Percentiles rank a stretch among this genome's conserved stretches.
These are phyloP conservation scores for Lepidostoma basale DNA, from an alignment of 1,140 invertebrate species.

Conservation along the genomic window DNA sequence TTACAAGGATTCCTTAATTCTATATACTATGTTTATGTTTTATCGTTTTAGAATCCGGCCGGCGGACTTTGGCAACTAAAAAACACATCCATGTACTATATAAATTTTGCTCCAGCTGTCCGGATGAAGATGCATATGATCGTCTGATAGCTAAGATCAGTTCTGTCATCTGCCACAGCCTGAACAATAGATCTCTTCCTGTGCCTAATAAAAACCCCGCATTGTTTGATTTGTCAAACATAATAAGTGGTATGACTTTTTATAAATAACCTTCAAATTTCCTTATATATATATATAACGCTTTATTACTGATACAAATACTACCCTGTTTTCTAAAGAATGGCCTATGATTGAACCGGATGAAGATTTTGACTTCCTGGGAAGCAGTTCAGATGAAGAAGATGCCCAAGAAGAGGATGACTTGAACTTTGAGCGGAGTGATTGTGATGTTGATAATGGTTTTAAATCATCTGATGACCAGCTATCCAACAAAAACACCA, in stretches of 20 bases:
- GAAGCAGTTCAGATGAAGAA: conserved; percentile 43
- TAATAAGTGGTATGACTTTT: conserved; percentile 54
- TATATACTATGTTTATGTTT: conserved; percentile 17
- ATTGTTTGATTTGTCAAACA: conserved; percentile 57
- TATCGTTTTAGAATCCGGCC: conserved; percentile 62
- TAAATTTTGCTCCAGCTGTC: conserved; percentile 68
- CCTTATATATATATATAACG: background rate
- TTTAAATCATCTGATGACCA: conserved; percentile 22
- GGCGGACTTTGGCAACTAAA: conserved; percentile 64
- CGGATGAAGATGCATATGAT: conserved; percentile 70
- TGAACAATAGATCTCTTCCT: conserved; percentile 68
- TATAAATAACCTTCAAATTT: background rate
- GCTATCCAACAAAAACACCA: background rate
- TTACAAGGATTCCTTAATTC: conserved; percentile 10
- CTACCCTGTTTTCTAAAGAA: conserved; percentile 51
- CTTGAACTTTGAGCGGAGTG: background rate
- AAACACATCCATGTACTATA: conserved; percentile 67
- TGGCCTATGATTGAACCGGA: conserved; percentile 54
- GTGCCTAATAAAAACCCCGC: conserved; percentile 64
- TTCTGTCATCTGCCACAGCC: conserved; percentile 68
- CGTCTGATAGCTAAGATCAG: conserved; percentile 66
- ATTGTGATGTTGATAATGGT: conserved; percentile 18
- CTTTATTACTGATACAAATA: conserved; percentile 7
- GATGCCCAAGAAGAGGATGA: conserved; percentile 32
- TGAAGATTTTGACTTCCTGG: conserved; percentile 48